A percentile compares a stretch with the other conserved stretches of the same genome.
phyloP scores from a whole-genome alignment of 2,113 vertebrate genomes.

The Tiliqua scincoides region DNA sequence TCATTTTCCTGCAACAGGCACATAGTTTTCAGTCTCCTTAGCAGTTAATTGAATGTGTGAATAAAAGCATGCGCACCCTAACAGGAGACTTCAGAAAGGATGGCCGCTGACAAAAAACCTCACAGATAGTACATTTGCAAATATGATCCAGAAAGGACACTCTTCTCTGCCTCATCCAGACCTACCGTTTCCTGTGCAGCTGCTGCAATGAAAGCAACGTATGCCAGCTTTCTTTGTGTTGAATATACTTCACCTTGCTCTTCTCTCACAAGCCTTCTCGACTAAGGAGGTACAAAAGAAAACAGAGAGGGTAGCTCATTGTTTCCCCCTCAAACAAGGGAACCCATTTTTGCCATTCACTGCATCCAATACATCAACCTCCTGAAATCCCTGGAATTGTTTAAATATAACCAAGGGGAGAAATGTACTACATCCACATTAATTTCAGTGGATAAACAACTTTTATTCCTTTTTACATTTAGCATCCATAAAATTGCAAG shows the following conservation, averaged over 20 bases:
- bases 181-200: conserved; percentile 54
- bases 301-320: conserved; percentile 4
- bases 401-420: neutral
- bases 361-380: neutral
- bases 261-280: neutral
- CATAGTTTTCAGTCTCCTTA: conserved; percentile 84
- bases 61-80: conserved; percentile 75
- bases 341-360: conserved; percentile 5
- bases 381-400: neutral
- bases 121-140: conserved; percentile 65
- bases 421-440: neutral
- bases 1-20: conserved; percentile 63
- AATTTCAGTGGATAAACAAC: neutral
- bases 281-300: neutral
- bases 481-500: neutral
- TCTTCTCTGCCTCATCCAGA: conserved; percentile 39
- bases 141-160: conserved; percentile 57
- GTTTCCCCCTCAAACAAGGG: conserved; percentile 9
- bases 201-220: conserved; percentile 45
- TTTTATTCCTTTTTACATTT: neutral
- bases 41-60: conserved; percentile 89
- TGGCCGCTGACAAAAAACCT: conserved; percentile 75
- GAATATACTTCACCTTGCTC: neutral
- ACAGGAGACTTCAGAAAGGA: conserved; percentile 58
- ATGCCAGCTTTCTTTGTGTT: neutral